These are phyloP conservation scores for Sebastes diaconus DNA, from an alignment of 2,797 vertebrate species.

Conservation along the genomic window DNA sequence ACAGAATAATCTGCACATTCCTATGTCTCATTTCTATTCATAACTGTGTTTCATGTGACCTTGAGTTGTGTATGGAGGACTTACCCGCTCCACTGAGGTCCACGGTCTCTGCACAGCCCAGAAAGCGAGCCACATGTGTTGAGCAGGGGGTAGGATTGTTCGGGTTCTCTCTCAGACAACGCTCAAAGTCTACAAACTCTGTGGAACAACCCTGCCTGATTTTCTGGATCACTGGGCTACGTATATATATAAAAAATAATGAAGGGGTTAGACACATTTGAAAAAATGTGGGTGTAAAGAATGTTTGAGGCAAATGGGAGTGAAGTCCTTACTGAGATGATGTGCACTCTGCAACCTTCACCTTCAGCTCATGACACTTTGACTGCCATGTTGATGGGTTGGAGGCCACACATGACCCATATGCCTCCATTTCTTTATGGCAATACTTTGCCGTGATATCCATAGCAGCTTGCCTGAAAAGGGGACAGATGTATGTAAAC, in stretches of 20 bases:
- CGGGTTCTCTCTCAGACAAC: conserved; percentile 88
- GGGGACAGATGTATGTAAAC: neutral
- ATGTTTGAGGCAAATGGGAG: neutral
- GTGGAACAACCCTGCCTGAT: conserved; percentile 86
- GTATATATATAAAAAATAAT: neutral
- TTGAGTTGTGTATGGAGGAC: conserved; percentile 21
- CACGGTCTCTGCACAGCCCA: conserved; percentile 89
- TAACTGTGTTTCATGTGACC: neutral
- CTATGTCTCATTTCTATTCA: neutral
- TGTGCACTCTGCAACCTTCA: conserved; percentile 90
- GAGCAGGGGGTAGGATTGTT: conserved; percentile 82
- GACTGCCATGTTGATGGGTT: conserved; percentile 91
- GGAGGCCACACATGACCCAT: conserved; percentile 88
- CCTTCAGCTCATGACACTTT: conserved; percentile 88
- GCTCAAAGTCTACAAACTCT: conserved; percentile 89
- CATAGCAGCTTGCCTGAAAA: conserved; percentile 91
- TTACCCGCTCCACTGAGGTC: conserved; percentile 78
- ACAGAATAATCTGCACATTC: neutral
- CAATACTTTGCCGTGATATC: conserved; percentile 90
- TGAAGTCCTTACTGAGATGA: conserved; percentile 86
- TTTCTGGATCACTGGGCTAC: conserved; percentile 91
- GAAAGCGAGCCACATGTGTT: conserved; percentile 84
- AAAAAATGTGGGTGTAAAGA: neutral
- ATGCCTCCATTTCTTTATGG: conserved; percentile 88
- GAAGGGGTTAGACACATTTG: neutral